These are phyloP conservation scores for Odontomachus brunneus DNA, from an alignment of 1,140 invertebrate genomes.

Conservation along the genomic window DNA sequence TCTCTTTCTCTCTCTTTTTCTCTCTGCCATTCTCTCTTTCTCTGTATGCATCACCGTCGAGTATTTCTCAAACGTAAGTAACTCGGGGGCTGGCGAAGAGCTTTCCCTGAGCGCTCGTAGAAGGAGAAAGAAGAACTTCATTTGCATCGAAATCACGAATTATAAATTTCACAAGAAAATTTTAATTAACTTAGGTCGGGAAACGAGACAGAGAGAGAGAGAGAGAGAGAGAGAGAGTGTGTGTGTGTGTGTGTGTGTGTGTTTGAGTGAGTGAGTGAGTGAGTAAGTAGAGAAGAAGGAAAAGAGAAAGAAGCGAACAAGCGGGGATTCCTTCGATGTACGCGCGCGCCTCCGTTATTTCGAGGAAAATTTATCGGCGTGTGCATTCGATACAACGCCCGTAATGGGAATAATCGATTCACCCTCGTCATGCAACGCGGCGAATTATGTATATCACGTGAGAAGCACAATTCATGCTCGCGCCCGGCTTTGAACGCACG, in stretches of 20 bases:
- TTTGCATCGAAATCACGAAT: conserved; percentile 55
- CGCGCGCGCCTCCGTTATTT: not conserved
- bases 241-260: too few species aligned
- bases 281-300: too few species aligned
- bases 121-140: conserved; percentile 12
- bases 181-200: conserved; percentile 53
- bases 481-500: conserved; percentile 15
- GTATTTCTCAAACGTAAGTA: conserved; percentile 31
- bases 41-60: not conserved
- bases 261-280: not conserved
- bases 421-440: conserved; percentile 35
- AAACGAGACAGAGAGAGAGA: not conserved
- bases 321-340: conserved; percentile 17
- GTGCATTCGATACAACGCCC: conserved; percentile 34
- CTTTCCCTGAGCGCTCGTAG: not conserved
- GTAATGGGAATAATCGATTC: conserved; percentile 49
- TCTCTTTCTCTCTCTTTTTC: not conserved
- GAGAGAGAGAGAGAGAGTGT: too few species aligned
- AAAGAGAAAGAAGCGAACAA: too few species aligned
- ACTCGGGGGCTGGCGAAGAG: conserved; percentile 3
- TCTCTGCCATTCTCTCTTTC: conserved; percentile 8
- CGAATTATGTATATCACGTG: conserved; percentile 43
- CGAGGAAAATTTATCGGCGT: conserved; percentile 40
- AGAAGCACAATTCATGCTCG: not conserved
- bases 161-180: conserved; percentile 49